Conservation (phyloP, 2,888 invertebrate genomes). For the Caenorhabditis wallacei region DNA sequence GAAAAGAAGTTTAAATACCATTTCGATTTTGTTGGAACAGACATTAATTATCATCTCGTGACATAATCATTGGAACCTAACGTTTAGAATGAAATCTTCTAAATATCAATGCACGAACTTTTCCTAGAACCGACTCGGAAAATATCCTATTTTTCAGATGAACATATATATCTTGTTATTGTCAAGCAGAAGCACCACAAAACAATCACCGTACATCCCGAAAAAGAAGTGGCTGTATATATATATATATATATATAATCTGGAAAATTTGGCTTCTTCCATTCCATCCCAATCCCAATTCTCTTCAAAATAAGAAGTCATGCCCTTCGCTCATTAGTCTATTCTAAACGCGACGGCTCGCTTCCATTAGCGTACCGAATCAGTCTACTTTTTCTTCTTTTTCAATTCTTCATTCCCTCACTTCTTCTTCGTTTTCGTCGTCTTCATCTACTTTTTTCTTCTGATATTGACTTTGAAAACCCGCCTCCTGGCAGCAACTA, state of each 20-base stretch:
- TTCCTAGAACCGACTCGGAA: not conserved
- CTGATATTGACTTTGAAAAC: constrained; percentile 5
- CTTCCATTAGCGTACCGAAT: constrained; percentile 25
- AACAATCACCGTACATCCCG: not conserved
- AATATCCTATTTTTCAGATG: not conserved
- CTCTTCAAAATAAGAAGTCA: constrained; percentile 8
- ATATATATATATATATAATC: too few relatives aligned
- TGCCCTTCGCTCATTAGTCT: constrained; percentile 37
- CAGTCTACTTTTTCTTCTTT: constrained; percentile 13
- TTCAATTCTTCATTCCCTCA: not conserved
- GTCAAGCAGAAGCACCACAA: constrained; percentile 24
- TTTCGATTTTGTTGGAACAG: too few relatives aligned
- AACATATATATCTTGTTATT: constrained; percentile 9
- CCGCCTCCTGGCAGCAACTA: constrained; percentile 13
- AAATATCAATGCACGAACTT: constrained; percentile 5
- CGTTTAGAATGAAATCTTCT: too few relatives aligned
- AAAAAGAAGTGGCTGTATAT: constrained; percentile 6
- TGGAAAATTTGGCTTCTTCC: constrained; percentile 12
- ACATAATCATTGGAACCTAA: too few relatives aligned
- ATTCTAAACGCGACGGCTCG: constrained; percentile 25
- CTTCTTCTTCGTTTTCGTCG: constrained; percentile 1
- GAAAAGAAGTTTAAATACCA: too few relatives aligned
- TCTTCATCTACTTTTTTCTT: not conserved
- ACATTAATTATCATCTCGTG: too few relatives aligned
- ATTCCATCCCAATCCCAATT: constrained; percentile 5